These are phyloP conservation scores for Tridacna crocea DNA, from an alignment of 2,888 invertebrate genomes.

Conservation along the genomic window DNA sequence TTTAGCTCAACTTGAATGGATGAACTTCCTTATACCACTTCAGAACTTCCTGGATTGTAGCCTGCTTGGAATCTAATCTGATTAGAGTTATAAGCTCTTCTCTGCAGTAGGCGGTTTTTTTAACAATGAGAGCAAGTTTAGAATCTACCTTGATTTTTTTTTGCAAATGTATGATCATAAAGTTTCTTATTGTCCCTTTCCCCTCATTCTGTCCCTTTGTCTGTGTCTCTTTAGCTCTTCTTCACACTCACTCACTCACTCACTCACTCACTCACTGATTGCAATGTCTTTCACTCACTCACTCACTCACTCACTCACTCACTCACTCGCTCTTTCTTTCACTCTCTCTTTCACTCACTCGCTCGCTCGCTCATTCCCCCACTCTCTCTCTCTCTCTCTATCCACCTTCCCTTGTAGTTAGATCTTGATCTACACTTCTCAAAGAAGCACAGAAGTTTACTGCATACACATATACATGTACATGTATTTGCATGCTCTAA, in stretches of 20 bases:
- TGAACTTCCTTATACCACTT: constrained; percentile 18
- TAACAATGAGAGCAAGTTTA: neutral
- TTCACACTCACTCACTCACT: too few species aligned
- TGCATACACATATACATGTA: neutral
- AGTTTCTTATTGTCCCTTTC: too few species aligned
- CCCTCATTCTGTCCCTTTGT: too few species aligned
- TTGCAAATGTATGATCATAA: neutral
- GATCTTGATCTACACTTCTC: neutral
- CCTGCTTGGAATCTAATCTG: neutral
- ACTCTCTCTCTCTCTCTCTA: too few species aligned
- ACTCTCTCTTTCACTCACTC: too few species aligned
- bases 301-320: too few species aligned
- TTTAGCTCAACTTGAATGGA: neutral
- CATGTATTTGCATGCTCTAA: neutral
- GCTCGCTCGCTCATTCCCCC: too few species aligned
- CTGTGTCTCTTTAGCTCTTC: too few species aligned
- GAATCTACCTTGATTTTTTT: too few species aligned
- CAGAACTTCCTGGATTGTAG: neutral
- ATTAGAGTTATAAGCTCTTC: neutral
- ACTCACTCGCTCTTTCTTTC: too few species aligned
- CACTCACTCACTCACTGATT: too few species aligned
- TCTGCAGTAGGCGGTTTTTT: neutral
- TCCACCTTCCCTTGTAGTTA: neutral
- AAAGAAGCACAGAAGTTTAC: neutral
- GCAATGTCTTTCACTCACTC: too few species aligned